Conservation (phyloP, 1,140 invertebrate genomes). For the Steinernema feltiae region DNA sequence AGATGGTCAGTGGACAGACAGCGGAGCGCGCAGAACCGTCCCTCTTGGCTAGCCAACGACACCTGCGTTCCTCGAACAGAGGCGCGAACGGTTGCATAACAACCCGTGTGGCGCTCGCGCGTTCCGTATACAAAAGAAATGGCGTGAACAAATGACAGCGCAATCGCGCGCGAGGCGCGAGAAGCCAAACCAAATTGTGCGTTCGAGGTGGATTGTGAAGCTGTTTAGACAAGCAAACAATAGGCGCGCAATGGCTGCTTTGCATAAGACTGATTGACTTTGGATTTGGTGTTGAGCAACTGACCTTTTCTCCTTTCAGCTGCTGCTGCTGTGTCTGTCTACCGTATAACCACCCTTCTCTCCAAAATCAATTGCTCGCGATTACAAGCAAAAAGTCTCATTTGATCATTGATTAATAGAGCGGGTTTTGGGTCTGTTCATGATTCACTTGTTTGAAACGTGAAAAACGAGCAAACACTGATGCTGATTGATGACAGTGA, state of each 20-base stretch:
- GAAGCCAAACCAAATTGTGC: neutral
- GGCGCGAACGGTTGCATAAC: neutral
- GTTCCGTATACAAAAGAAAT: neutral
- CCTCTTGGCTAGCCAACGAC: neutral
- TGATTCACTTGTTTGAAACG: too few relatives aligned
- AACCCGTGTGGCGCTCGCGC: neutral
- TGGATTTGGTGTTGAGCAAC: neutral
- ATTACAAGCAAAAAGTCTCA: too few relatives aligned
- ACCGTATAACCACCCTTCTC: too few relatives aligned
- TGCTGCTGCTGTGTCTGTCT: too few relatives aligned
- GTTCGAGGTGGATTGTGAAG: neutral
- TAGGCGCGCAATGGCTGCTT: constrained; percentile 9
- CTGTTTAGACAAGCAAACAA: constrained; percentile 10
- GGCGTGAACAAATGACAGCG: constrained; percentile 11
- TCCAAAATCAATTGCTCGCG: too few relatives aligned
- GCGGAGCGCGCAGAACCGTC: neutral
- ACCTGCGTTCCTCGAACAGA: neutral
- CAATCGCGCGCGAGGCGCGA: neutral
- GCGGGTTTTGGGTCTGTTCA: too few relatives aligned
- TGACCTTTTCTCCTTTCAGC: neutral
- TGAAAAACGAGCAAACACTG: too few relatives aligned
- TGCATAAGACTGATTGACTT: neutral
- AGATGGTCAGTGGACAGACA: neutral
- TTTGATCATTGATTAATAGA: too few relatives aligned
- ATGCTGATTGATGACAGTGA: too few relatives aligned